Evolutionary conservation across 2,888 invertebrate species (phyloP), one percentile per base, ranked within the genome.

Genomic region (Polyploca ridens): DNA sequence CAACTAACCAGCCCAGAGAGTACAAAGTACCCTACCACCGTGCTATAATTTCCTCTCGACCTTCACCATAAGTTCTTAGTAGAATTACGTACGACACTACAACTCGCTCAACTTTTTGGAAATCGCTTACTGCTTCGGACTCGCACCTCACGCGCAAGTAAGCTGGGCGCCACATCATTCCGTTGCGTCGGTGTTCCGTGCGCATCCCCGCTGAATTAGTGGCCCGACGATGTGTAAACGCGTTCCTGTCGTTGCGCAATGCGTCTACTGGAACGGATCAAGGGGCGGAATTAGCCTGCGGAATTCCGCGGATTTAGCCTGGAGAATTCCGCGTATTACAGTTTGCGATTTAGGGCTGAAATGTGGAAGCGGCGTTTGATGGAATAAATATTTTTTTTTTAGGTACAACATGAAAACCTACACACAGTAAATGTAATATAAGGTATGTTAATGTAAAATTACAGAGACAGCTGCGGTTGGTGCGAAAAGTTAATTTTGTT

Each of bases 221-320:
- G 75, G 69, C 69, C 63, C 69, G 75, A 70, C 68, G 73, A 77
- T 65, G 74, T 65, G 66, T 68, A 70, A 75, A 75, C 71, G 74
- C 67, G 70, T 67, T 66, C 66, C 46, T 62, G 44, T 63, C 63
- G 66, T 78, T 71, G 66, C 69, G 68, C 38, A 70, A 69, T 68
- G 66, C 41, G 3, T 64, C 65, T 65, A 49, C 16, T 35, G 13
- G 1, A 7, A 35, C 14, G 58, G 33, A 58, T 58, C 58, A 58
- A 33, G 33, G 33, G 14, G 16, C 33, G 59, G 54, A 54, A 19
- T 54, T 61, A 41, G 41, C 19, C 13, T 61, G 41, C 27, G 27
- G 19, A 27, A 61, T 19, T 41, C 38, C n/a, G 35, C 35, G n/a
- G 35, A 59, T 35, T 27, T 27, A 10, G 10, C 16, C 13, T 5